These are phyloP conservation scores for Volucella inanis DNA, from an alignment of 2,888 invertebrate genomes.

Conservation along the genomic window DNA sequence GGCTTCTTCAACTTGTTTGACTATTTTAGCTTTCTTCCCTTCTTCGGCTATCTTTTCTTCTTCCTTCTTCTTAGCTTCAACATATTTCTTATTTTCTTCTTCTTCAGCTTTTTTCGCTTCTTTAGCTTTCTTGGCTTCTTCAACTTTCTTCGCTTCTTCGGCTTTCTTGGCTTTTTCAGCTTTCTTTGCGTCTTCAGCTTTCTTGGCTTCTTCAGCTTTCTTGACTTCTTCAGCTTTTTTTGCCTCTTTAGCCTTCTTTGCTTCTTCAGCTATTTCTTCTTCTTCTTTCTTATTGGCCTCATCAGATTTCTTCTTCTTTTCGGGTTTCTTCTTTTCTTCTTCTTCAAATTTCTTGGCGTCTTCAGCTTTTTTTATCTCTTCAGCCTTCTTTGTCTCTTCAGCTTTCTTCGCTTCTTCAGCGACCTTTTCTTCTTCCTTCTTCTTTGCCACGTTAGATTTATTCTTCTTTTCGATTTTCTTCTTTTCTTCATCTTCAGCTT, in stretches of 20 bases:
- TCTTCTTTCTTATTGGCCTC: slow-evolving; percentile 65
- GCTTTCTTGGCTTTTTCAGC: slow-evolving; percentile 30
- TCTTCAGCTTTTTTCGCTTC: no score
- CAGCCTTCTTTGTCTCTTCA: slow-evolving; percentile 66
- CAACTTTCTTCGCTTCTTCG: slow-evolving; percentile 65
- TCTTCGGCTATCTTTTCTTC: slow-evolving; percentile 72
- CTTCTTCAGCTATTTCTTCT: slow-evolving; percentile 51
- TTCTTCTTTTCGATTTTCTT: neutral
- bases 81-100: no score
- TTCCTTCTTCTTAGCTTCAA: slow-evolving; percentile 29
- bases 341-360: slow-evolving; percentile 42
- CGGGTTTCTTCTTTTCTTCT: neutral
- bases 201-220: slow-evolving; percentile 44
- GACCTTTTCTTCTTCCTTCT: slow-evolving; percentile 3
- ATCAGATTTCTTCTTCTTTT: slow-evolving; percentile 75
- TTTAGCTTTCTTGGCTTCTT: neutral
- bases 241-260: neutral
- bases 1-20: neutral
- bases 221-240: slow-evolving; percentile 1
- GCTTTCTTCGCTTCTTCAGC: no score
- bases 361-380: slow-evolving; percentile 31
- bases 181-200: neutral
- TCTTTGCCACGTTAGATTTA: neutral
- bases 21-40: slow-evolving; percentile 28
- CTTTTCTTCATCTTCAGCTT: slow-evolving; percentile 10